Evolutionary conservation across 2,113 vertebrate species (phyloP).

Genomic region (Sardina pilchardus): DNA sequence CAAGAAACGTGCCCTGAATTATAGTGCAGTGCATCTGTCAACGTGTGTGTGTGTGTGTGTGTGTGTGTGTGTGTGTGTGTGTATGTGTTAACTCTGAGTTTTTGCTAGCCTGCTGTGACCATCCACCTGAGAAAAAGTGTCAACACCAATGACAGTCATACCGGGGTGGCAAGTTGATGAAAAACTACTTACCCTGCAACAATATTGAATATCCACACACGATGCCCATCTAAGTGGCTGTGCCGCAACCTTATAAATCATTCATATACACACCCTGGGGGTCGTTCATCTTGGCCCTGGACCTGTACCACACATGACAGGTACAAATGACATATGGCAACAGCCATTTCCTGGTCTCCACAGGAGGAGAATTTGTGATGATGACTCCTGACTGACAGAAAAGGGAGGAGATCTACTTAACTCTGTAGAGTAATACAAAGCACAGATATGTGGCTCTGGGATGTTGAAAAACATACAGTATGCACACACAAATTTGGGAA

Average conservation of each 20-base stretch:
- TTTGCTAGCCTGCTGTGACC: background rate
- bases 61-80: too few relatives aligned
- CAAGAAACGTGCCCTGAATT: too few relatives aligned
- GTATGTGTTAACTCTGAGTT: too few relatives aligned
- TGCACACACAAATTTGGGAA: background rate
- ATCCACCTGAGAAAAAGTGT: background rate
- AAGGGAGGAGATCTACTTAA: background rate
- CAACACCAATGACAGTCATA: background rate
- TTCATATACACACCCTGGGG: background rate
- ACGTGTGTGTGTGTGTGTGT: too few relatives aligned
- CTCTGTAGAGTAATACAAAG: background rate
- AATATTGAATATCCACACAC: background rate
- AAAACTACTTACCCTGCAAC: background rate
- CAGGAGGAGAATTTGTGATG: background rate
- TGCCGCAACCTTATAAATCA: background rate
- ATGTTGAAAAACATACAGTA: background rate
- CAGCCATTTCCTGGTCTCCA: slow-evolving; percentile 1
- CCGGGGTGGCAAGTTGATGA: background rate
- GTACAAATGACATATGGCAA: slow-evolving; percentile 13
- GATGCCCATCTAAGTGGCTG: background rate
- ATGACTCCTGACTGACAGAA: background rate
- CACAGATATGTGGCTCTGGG: background rate
- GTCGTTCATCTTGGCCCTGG: background rate
- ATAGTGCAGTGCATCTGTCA: too few relatives aligned
- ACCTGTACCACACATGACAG: background rate